Evolutionary conservation across 2,888 invertebrate genomes (phyloP), one percentile per base, ranked within the genome.

Genomic region (Bhutanitis thaidina): DNA sequence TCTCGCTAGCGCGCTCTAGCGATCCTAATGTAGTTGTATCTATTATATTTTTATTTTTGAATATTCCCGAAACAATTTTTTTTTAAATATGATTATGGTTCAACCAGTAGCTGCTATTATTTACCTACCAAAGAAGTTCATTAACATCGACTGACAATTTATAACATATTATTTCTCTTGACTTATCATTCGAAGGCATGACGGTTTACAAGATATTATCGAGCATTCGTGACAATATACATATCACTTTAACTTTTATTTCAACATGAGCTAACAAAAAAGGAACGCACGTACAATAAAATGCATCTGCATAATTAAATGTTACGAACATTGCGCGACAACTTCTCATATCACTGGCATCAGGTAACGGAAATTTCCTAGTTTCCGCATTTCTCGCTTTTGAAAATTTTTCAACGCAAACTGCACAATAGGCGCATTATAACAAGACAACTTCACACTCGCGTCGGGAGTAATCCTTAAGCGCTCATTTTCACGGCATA

Each of bases 401-500:
- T 43, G 44, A 49, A 46, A 44, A 48, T 49, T 51, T 41, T 47
- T 20, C 43, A 43, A 27, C 43, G 52, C 47, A 43, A 52, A 52
- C 32, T 52, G 43, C 43, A 52, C 47, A 52, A 52, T 52, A 41
- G 52, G 53, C 55, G 56, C 65, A 67, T 69, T 69, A 77, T 77
- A 82, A 80, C 73, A 82, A 83, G 78, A 78, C 76, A 80, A 85
- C 83, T 83, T 79, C 73, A 64, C 66, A 76, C 76, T 77, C 73
- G 59, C 62, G 54, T 61, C 67, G 64, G 65, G 71, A 65, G 72
- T 86, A 87, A 87, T 87, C 85, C 84, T 81, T 79, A 73, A 78
- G 69, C 78, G 72, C 70, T 73, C 78, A 82, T 84, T 85, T 81
- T 74, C 80, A 80, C 79, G 74, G 74, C 75, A 70, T 69, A 78